Evolutionary conservation across 2,888 invertebrate species (phyloP).

Genomic region (Autographa pulchrina): DNA sequence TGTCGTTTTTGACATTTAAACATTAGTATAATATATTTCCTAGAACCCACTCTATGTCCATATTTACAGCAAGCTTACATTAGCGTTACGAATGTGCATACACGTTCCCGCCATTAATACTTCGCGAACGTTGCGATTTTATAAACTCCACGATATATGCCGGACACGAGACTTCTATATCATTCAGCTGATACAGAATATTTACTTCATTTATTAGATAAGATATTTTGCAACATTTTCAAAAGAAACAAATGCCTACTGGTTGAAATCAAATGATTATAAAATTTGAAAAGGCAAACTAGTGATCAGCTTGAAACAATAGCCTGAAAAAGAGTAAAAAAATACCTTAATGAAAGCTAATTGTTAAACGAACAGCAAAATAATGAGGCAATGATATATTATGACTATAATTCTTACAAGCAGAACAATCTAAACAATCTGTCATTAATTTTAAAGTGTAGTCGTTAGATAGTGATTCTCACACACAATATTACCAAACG

Average conservation of each 20-base stretch:
- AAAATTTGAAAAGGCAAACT: background rate
- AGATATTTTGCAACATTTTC: no score
- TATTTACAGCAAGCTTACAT: background rate
- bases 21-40: no score
- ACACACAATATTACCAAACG: background rate
- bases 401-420: background rate
- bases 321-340: background rate
- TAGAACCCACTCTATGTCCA: background rate
- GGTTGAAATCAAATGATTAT: no score
- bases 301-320: background rate
- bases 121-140: background rate
- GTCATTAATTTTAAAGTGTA: background rate
- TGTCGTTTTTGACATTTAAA: no score
- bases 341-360: no score
- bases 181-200: background rate
- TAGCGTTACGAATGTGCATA: background rate
- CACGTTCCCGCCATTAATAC: background rate
- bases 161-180: background rate
- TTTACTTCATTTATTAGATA: no score
- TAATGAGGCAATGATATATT: background rate
- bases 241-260: no score
- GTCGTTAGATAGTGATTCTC: background rate
- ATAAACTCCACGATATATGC: background rate
- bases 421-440: background rate
- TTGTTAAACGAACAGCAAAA: background rate